Evolutionary conservation across 2,113 vertebrate species (phyloP).

Genomic region (Irena cyanogastra): DNA sequence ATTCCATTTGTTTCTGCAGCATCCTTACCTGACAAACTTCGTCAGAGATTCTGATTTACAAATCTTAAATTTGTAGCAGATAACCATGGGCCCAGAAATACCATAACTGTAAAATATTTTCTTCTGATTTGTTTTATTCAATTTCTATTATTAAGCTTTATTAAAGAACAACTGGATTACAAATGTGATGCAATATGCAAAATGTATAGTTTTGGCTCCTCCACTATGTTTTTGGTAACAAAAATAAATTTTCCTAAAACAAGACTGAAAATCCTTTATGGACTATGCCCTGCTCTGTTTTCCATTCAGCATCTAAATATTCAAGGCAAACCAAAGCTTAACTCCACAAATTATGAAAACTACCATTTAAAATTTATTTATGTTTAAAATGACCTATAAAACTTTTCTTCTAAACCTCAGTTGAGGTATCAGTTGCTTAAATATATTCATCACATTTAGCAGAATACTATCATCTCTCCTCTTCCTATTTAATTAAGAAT

Average conservation of each 20-base stretch:
- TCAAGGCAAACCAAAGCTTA: constrained; percentile 62
- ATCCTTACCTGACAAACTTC: neutral
- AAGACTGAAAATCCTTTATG: constrained; percentile 1
- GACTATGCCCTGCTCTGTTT: constrained; percentile 11
- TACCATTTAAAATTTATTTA: constrained; percentile 68
- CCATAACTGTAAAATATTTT: neutral
- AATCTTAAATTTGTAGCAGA: neutral
- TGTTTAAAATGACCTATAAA: constrained; percentile 50
- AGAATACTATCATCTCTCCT: constrained; percentile 58
- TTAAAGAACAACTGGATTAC: neutral
- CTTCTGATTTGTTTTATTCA: neutral
- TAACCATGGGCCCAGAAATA: neutral
- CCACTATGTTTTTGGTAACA: neutral
- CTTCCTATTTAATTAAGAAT: constrained; percentile 69
- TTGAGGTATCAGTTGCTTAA: constrained; percentile 63
- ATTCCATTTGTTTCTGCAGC: neutral
- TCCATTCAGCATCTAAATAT: constrained; percentile 42
- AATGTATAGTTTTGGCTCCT: neutral
- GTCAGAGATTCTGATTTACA: neutral
- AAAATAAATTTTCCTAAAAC: constrained; percentile 12
- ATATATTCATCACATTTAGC: constrained; percentile 65
- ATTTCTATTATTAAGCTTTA: neutral
- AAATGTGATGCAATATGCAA: neutral
- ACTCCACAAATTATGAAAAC: constrained; percentile 57
- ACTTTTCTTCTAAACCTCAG: constrained; percentile 36